These are phyloP conservation scores for Ictalurus punctatus DNA, from an alignment of 2,113 vertebrate species.

Conservation along the genomic window DNA sequence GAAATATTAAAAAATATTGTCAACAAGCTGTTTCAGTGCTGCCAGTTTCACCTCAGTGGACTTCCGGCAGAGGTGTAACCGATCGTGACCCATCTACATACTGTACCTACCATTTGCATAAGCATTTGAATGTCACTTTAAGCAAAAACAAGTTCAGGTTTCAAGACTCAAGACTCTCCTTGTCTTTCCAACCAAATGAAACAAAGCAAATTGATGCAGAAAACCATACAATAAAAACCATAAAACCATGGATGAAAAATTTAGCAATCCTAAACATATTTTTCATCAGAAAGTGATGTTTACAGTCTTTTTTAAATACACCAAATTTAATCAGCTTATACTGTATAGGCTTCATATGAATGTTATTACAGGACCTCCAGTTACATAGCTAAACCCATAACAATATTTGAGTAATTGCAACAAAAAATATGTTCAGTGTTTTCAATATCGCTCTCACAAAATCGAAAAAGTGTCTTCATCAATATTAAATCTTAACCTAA, in stretches of 20 bases:
- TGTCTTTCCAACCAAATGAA: not conserved
- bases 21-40: not conserved
- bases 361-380: too few species aligned
- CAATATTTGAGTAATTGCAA: too few species aligned
- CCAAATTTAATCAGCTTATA: too few species aligned
- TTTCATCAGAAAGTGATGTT: too few species aligned
- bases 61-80: not conserved
- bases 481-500: too few species aligned
- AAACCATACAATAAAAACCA: not conserved
- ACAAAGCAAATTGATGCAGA: not conserved
- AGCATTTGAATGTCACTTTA: constrained; percentile 20
- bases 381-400: too few species aligned
- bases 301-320: too few species aligned
- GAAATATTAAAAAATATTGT: not conserved
- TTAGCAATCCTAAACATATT: too few species aligned
- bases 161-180: not conserved
- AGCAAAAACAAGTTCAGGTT: not conserved
- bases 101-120: constrained; percentile 3
- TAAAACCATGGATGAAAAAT: not conserved
- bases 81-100: not conserved
- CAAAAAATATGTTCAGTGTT: too few species aligned
- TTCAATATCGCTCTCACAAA: too few species aligned
- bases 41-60: not conserved
- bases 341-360: too few species aligned
- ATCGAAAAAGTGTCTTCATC: too few species aligned